Conservation (phyloP, 2,113 vertebrate genomes). For the Taurulus bubalis region DNA sequence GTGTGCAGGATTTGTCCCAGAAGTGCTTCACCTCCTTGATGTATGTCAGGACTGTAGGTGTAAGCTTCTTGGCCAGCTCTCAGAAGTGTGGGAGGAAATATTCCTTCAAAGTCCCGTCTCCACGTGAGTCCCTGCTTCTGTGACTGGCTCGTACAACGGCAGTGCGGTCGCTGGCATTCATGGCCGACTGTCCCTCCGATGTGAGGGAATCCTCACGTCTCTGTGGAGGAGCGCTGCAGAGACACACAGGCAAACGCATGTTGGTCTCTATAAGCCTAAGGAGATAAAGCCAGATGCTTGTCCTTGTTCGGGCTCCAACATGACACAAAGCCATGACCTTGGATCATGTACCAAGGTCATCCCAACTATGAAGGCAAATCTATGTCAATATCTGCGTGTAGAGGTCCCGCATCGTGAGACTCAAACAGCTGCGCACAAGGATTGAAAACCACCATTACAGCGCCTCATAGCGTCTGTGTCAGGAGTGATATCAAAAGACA, state of each 20-base stretch:
- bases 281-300: neutral
- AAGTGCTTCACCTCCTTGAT: constrained; percentile 39
- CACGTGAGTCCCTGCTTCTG: constrained; percentile 9
- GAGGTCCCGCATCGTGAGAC: too few relatives aligned
- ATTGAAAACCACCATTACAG: too few relatives aligned
- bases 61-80: constrained; percentile 20
- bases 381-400: too few relatives aligned
- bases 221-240: neutral
- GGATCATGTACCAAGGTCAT: neutral
- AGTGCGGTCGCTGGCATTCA: neutral
- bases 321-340: constrained; percentile 5
- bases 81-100: neutral
- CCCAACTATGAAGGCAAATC: neutral
- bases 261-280: neutral
- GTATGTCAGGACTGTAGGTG: constrained; percentile 31
- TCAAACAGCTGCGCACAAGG: too few relatives aligned
- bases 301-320: neutral
- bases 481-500: too few relatives aligned
- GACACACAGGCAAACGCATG: neutral
- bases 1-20: constrained; percentile 37
- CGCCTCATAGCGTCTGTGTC: too few relatives aligned
- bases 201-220: neutral
- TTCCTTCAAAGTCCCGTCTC: constrained; percentile 25
- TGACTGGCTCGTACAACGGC: neutral
- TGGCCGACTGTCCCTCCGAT: constrained; percentile 8